Conservation (phyloP, 2,113 vertebrate species). For the Lota lota region DNA sequence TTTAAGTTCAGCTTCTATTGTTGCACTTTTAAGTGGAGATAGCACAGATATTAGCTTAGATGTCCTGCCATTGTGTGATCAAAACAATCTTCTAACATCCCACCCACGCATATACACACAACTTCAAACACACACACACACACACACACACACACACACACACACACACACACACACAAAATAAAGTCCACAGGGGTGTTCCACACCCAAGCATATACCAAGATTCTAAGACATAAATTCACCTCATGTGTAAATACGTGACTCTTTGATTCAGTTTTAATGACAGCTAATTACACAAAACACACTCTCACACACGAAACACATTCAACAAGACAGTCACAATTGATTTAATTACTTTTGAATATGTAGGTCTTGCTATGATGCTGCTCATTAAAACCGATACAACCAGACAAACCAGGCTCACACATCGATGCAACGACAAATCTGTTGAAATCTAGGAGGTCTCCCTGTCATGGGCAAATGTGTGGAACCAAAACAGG, state of each 20-base stretch:
- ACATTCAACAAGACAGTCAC: background rate
- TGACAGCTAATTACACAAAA: slow-evolving; percentile 40
- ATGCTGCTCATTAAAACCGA: background rate
- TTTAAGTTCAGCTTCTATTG: background rate
- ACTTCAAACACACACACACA: too few relatives aligned
- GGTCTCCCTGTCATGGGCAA: too few relatives aligned
- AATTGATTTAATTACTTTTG: background rate
- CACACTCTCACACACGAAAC: background rate
- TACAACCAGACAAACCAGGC: slow-evolving; percentile 8
- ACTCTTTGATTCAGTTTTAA: slow-evolving; percentile 59
- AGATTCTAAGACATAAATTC: slow-evolving; percentile 11
- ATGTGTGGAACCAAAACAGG: too few relatives aligned
- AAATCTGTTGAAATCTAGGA: too few relatives aligned
- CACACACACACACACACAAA: too few relatives aligned
- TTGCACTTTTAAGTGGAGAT: slow-evolving; percentile 18
- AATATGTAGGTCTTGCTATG: background rate
- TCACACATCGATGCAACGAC: background rate
- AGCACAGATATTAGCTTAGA: slow-evolving; percentile 37
- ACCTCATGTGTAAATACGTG: slow-evolving; percentile 42
- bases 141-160: too few relatives aligned
- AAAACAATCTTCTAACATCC: slow-evolving; percentile 47
- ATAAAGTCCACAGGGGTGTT: too few relatives aligned
- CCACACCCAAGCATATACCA: slow-evolving; percentile 3
- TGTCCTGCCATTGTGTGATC: slow-evolving; percentile 37
- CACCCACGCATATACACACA: slow-evolving; percentile 9